phyloP scores from a whole-genome alignment of 2,797 vertebrate genomes.

The Chaenodraco wilsoni region DNA sequence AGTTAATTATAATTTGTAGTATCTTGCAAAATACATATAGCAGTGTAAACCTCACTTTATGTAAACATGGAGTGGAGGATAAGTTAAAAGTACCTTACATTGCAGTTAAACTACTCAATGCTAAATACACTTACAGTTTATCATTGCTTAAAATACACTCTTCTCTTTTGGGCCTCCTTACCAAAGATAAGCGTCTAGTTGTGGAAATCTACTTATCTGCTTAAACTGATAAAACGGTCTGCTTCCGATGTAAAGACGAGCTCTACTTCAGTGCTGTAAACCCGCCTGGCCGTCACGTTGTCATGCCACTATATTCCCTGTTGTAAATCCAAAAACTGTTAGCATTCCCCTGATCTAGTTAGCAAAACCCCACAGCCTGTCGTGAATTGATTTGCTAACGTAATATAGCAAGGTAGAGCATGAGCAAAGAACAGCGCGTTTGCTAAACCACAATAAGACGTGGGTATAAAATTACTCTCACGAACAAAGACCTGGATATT shows the following conservation, averaged over 20 bases:
- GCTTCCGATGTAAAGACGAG: not conserved
- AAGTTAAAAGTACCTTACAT: no score
- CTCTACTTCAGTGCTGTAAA: not conserved
- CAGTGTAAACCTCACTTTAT: no score
- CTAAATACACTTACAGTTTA: no score
- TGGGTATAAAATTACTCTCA: conserved; percentile 22
- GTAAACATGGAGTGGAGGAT: no score
- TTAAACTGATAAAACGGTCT: conserved; percentile 10
- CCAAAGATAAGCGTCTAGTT: not conserved
- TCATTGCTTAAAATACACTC: not conserved
- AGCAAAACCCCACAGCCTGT: not conserved
- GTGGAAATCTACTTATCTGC: conserved; percentile 11
- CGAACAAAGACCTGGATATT: conserved; percentile 53
- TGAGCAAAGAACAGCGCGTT: not conserved
- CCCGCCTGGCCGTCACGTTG: conserved; percentile 15
- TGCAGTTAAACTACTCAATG: no score
- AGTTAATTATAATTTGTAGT: no score
- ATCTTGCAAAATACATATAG: no score
- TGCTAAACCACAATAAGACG: conserved; percentile 5
- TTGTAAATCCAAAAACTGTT: not conserved
- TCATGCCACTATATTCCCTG: not conserved
- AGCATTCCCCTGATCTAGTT: not conserved
- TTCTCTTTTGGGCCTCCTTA: not conserved
- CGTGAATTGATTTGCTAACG: conserved; percentile 31
- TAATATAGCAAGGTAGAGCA: conserved; percentile 26